Evolutionary conservation across 1,140 invertebrate species (phyloP).

Genomic region (Spodoptera frugiperda): DNA sequence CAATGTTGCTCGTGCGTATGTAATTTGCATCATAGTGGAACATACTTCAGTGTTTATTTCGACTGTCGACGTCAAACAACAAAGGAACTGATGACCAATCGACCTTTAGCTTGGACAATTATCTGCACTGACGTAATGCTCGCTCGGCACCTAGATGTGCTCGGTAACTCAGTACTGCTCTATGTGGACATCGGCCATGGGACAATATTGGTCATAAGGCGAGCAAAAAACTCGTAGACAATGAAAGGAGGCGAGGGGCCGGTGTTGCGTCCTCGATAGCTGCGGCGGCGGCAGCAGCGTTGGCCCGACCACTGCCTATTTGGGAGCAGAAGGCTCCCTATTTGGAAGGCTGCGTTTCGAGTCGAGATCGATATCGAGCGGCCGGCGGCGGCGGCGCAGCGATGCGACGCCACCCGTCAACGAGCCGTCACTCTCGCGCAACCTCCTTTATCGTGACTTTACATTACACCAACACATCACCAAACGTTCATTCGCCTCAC

Average conservation of each 20-base stretch:
- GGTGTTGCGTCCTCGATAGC: conserved; percentile 71
- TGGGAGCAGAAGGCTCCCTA: conserved; percentile 76
- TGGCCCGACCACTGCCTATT: conserved; percentile 77
- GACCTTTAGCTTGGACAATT: conserved; percentile 47
- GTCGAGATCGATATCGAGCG: conserved; percentile 76
- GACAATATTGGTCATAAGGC: conserved; percentile 69
- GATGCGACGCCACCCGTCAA: conserved; percentile 66
- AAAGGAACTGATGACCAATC: conserved; percentile 69
- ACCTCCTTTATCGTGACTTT: conserved; percentile 71
- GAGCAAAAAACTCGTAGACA: conserved; percentile 80
- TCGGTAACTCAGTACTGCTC: conserved; percentile 48
- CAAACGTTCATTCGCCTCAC: conserved; percentile 3
- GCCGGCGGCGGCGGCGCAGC: conserved; percentile 55
- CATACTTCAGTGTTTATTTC: conserved; percentile 59
- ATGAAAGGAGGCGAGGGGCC: conserved; percentile 75
- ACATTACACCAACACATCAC: conserved; percentile 26
- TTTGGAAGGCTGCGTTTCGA: conserved; percentile 83
- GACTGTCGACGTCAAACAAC: conserved; percentile 59
- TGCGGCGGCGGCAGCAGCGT: conserved; percentile 56
- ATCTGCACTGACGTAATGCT: conserved; percentile 40
- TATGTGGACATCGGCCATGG: conserved; percentile 63
- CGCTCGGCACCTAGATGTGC: conserved; percentile 22
- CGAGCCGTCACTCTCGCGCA: conserved; percentile 65
- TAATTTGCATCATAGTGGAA: conserved; percentile 16
- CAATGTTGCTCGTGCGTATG: conserved; percentile 12